Percentiles rank a stretch among this genome's conserved stretches.
Conservation (phyloP, 1,140 invertebrate genomes). For the Ceratina australensis region DNA sequence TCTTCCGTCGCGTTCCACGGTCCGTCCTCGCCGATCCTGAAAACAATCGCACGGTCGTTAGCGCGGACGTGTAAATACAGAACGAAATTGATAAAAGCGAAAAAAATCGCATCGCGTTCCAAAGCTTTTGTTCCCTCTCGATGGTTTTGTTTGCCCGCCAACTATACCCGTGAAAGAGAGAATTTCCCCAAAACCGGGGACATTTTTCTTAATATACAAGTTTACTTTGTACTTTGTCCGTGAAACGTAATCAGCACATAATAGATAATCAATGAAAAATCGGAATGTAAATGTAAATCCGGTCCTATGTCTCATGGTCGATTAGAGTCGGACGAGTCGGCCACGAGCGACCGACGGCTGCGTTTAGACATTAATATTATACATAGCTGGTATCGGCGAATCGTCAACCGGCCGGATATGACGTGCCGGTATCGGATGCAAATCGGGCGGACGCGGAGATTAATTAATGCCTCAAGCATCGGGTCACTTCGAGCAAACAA, state of each 20-base stretch:
- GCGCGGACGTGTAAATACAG: neutral
- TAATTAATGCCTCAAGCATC: slow-evolving; percentile 21
- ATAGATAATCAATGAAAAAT: too few relatives aligned
- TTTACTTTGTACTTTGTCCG: too few relatives aligned
- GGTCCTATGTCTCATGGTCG: neutral
- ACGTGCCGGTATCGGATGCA: neutral
- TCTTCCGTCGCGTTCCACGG: slow-evolving; percentile 83
- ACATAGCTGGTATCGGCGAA: slow-evolving; percentile 1
- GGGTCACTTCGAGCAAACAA: neutral
- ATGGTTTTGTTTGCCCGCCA: neutral
- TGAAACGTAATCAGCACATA: too few relatives aligned
- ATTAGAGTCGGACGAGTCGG: slow-evolving; percentile 21
- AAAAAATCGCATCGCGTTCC: neutral
- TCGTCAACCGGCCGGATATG: neutral
- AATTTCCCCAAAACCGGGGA: neutral
- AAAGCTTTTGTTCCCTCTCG: neutral
- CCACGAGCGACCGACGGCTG: slow-evolving; percentile 4
- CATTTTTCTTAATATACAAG: neutral
- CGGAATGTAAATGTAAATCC: neutral
- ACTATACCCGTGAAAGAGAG: neutral
- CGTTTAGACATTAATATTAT: slow-evolving; percentile 26
- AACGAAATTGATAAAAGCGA: too few relatives aligned
- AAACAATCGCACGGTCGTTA: slow-evolving; percentile 64
- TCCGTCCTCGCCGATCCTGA: slow-evolving; percentile 84
- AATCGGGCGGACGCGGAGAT: neutral